Evolutionary conservation across 2,888 invertebrate genomes (phyloP).

Genomic region (Cantharis nigra): DNA sequence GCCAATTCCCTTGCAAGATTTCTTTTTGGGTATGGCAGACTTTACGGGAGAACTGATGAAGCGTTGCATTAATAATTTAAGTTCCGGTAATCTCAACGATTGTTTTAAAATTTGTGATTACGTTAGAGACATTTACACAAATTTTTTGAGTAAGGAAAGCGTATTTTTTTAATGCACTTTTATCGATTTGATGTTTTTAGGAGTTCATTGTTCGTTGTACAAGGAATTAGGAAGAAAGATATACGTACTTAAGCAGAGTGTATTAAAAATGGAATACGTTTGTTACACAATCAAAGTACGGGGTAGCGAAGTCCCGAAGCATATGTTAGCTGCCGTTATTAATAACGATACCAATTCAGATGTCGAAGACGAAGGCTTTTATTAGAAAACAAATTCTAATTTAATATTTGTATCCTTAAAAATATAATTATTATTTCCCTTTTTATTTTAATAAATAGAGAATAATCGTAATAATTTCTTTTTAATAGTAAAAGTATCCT

Average conservation of each 20-base stretch:
- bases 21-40: conserved; percentile 81
- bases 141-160: conserved; percentile 61
- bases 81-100: conserved; percentile 72
- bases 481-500: too few species aligned
- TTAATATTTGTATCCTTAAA: neutral
- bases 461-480: too few species aligned
- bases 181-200: conserved; percentile 42
- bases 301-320: conserved; percentile 78
- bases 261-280: conserved; percentile 81
- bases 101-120: conserved; percentile 74
- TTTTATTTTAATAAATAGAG: neutral
- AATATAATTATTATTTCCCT: neutral
- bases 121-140: conserved; percentile 69
- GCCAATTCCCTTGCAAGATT: conserved; percentile 59
- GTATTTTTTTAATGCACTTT: neutral
- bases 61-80: conserved; percentile 80
- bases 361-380: conserved; percentile 51
- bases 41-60: conserved; percentile 91
- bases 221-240: conserved; percentile 74
- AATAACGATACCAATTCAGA: conserved; percentile 43
- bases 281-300: conserved; percentile 80
- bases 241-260: conserved; percentile 72
- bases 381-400: conserved; percentile 17
- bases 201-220: conserved; percentile 56
- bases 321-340: conserved; percentile 64